phyloP scores from a whole-genome alignment of 1,140 invertebrate genomes.

The Choristoneura fumiferana region DNA sequence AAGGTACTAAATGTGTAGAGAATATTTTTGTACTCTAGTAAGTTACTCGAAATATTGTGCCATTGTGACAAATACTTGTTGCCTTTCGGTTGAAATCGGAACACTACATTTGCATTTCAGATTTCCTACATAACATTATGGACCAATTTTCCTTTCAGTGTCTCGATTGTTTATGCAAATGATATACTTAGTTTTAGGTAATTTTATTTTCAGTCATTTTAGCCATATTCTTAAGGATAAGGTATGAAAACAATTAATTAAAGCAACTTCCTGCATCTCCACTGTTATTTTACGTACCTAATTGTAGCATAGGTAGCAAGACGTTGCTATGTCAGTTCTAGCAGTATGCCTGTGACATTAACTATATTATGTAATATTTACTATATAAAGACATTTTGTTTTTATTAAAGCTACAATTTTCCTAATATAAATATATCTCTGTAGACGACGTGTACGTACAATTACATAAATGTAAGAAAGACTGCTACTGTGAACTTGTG shows the following conservation, averaged over 20 bases:
- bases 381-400: constrained; percentile 19
- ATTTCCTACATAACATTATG: constrained; percentile 6
- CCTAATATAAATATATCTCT: constrained; percentile 2
- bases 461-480: constrained; percentile 41
- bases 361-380: constrained; percentile 10
- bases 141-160: constrained; percentile 1
- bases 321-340: constrained; percentile 12
- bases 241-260: constrained; percentile 2
- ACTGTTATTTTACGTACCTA: neutral
- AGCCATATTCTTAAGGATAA: constrained; percentile 43
- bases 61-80: constrained; percentile 38
- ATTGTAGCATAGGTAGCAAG: neutral
- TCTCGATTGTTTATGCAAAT: constrained; percentile 25
- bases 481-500: constrained; percentile 47
- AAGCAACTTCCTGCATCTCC: constrained; percentile 26
- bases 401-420: constrained; percentile 5
- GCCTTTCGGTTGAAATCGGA: constrained; percentile 10
- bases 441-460: constrained; percentile 21
- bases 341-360: constrained; percentile 38
- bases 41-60: constrained; percentile 53
- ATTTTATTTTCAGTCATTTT: constrained; percentile 49
- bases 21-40: constrained; percentile 43
- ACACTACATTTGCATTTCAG: constrained; percentile 17
- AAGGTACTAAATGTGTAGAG: constrained; percentile 20
- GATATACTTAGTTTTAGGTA: constrained; percentile 28